A percentile compares a stretch with the other conserved stretches of the same genome.
phyloP scores from a whole-genome alignment of 2,888 invertebrate genomes.

The Nemapogon koenigi region DNA sequence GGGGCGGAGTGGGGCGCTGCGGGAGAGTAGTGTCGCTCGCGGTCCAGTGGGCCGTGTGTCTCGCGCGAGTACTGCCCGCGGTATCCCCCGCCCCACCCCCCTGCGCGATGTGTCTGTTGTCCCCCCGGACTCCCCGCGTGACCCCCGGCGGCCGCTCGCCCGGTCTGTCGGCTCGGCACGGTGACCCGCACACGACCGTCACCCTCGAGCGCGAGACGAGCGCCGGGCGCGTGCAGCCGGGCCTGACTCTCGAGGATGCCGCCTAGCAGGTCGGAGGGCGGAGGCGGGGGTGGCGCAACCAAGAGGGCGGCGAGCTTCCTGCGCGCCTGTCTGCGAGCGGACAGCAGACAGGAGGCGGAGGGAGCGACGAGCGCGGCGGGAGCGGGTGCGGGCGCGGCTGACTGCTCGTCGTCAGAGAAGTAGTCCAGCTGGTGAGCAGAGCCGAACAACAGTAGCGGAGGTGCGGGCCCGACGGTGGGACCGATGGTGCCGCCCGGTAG shows the following conservation, averaged over 20 bases:
- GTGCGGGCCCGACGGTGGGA: constrained; percentile 27
- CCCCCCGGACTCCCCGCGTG: constrained; percentile 61
- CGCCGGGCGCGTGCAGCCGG: constrained; percentile 71
- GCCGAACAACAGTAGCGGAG: constrained; percentile 66
- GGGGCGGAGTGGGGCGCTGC: constrained; percentile 1
- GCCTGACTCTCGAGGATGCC: constrained; percentile 75
- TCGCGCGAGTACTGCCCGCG: constrained; percentile 37
- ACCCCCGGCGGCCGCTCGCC: constrained; percentile 9
- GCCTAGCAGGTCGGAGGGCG: constrained; percentile 68
- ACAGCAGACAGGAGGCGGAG: too few species aligned
- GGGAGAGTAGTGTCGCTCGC: constrained; percentile 1
- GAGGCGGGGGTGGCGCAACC: constrained; percentile 38
- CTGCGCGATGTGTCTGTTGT: constrained; percentile 60
- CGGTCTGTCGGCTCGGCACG: constrained; percentile 23
- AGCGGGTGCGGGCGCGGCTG: constrained; percentile 16
- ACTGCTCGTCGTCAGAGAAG: constrained; percentile 63
- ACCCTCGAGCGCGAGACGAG: constrained; percentile 61
- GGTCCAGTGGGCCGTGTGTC: constrained; percentile 11
- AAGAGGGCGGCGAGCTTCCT: constrained; percentile 13
- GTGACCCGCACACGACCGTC: constrained; percentile 69
- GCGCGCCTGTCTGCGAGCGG: neutral
- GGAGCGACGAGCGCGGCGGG: neutral
- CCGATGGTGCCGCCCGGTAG: constrained; percentile 17
- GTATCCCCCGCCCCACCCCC: constrained; percentile 52
- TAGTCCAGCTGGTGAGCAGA: constrained; percentile 72